phyloP scores from a whole-genome alignment of 1,140 invertebrate species.

The Drosophila persimilis region DNA sequence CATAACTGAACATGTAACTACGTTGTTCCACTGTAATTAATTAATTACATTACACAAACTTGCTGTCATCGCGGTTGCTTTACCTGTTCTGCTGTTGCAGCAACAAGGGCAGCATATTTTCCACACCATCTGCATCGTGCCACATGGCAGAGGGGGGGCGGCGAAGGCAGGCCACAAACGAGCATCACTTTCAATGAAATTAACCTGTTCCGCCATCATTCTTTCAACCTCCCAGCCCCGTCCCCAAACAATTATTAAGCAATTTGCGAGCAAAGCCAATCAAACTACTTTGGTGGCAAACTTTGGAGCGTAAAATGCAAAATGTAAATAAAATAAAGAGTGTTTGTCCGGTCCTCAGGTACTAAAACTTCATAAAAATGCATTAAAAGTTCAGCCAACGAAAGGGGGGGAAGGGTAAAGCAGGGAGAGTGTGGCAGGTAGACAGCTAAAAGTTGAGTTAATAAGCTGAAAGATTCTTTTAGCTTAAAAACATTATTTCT shows the following conservation, averaged over 20 bases:
- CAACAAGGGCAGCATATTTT: not conserved
- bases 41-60: constrained; percentile 80
- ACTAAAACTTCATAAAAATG: constrained; percentile 42
- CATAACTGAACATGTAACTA: constrained; percentile 42
- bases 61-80: constrained; percentile 65
- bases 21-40: constrained; percentile 76
- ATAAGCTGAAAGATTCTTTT: constrained; percentile 37
- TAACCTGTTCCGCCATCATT: constrained; percentile 69
- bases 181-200: constrained; percentile 76
- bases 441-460: constrained; percentile 41
- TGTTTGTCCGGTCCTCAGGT: constrained; percentile 19
- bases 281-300: constrained; percentile 68
- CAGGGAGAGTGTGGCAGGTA: not conserved
- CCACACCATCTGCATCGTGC: not conserved
- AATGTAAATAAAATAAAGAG: constrained; percentile 50
- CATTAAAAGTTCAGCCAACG: constrained; percentile 32
- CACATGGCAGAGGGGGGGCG: constrained; percentile 15
- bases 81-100: not conserved
- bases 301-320: constrained; percentile 65
- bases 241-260: constrained; percentile 65
- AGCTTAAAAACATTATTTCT: constrained; percentile 43
- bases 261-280: constrained; percentile 75
- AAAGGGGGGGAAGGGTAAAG: not conserved
- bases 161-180: constrained; percentile 47
- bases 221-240: not conserved